phyloP scores from a whole-genome alignment of 2,888 invertebrate genomes.

The Fabriciana adippe region DNA sequence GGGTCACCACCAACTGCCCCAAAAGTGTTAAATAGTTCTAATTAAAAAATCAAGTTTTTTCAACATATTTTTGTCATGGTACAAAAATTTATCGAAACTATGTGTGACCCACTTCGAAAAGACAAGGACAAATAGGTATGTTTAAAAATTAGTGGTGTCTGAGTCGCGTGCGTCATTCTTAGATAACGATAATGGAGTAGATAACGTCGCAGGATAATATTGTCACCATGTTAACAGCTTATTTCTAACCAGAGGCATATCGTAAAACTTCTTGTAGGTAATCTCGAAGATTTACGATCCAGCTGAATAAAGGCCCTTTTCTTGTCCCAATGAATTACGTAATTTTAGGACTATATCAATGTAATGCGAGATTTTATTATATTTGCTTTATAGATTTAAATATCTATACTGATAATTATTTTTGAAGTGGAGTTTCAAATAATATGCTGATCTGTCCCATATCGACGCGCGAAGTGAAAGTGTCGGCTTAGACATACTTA shows the following conservation, averaged over 20 bases:
- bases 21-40: no score
- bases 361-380: no score
- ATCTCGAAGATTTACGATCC: slow-evolving; percentile 22
- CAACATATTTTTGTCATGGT: not conserved
- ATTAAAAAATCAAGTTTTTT: no score
- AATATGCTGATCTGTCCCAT: no score
- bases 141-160: slow-evolving; percentile 44
- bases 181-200: slow-evolving; percentile 52
- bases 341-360: not conserved
- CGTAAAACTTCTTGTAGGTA: slow-evolving; percentile 15
- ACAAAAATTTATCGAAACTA: slow-evolving; percentile 1
- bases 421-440: no score
- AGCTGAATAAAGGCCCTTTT: slow-evolving; percentile 1
- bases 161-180: slow-evolving; percentile 49
- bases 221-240: slow-evolving; percentile 43
- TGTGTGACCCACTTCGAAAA: slow-evolving; percentile 30
- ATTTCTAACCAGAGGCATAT: slow-evolving; percentile 19
- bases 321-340: not conserved
- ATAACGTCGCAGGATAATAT: slow-evolving; percentile 45
- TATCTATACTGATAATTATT: no score
- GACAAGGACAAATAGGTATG: slow-evolving; percentile 33
- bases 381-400: no score
- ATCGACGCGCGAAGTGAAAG: no score
- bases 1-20: no score
- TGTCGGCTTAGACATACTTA: no score